These are phyloP conservation scores for Bostrychus sinensis DNA, from an alignment of 2,113 vertebrate species.

Conservation along the genomic window DNA sequence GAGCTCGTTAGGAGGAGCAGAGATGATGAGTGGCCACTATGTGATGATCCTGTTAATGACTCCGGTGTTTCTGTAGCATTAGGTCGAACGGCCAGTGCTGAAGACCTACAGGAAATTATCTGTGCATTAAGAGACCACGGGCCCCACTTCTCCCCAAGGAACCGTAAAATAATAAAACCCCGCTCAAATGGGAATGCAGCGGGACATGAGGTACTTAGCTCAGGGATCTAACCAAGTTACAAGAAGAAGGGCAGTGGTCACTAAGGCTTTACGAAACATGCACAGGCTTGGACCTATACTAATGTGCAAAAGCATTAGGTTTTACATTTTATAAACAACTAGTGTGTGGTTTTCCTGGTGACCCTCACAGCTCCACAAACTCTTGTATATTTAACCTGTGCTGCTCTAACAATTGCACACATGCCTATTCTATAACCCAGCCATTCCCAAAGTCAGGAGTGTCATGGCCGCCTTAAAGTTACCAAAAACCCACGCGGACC, in stretches of 20 bases:
- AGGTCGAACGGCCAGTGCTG: neutral
- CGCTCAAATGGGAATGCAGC: neutral
- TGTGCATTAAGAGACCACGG: neutral
- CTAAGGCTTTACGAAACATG: too few relatives aligned
- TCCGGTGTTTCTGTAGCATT: neutral
- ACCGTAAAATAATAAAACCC: neutral
- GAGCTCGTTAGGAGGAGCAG: conserved; percentile 23
- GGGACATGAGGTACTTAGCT: neutral
- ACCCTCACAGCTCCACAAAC: too few relatives aligned
- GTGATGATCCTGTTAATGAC: conserved; percentile 21
- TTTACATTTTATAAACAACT: too few relatives aligned
- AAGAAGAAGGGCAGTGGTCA: neutral
- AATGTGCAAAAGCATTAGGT: too few relatives aligned
- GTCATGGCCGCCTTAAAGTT: too few relatives aligned
- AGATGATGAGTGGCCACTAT: conserved; percentile 6
- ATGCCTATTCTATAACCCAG: too few relatives aligned
- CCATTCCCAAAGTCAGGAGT: too few relatives aligned
- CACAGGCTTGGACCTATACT: too few relatives aligned
- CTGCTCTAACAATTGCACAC: too few relatives aligned
- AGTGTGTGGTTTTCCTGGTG: too few relatives aligned
- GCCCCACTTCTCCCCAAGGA: neutral
- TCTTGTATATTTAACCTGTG: too few relatives aligned
- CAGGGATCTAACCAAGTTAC: neutral
- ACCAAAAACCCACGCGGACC: too few relatives aligned
- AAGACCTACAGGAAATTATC: neutral